phyloP scores from a whole-genome alignment of 1,140 invertebrate genomes.

The Neelides sp. region DNA sequence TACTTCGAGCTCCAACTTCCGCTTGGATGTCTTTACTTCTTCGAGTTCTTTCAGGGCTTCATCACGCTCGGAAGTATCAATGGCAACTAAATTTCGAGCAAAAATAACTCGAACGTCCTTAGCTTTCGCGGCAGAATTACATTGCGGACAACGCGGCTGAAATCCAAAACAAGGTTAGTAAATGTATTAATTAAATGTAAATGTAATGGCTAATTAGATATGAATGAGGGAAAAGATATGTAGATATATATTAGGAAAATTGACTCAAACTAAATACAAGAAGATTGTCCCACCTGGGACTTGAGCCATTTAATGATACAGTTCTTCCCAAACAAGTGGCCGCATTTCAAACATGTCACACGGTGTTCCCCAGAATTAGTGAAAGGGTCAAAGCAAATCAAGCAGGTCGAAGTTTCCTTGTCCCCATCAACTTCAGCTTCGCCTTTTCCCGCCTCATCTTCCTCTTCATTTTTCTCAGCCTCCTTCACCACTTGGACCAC shows the following conservation, averaged over 20 bases:
- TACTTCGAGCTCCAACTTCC: constrained; percentile 41
- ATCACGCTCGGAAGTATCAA: constrained; percentile 54
- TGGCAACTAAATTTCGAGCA: constrained; percentile 45
- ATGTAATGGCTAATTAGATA: too few relatives aligned
- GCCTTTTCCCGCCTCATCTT: too few relatives aligned
- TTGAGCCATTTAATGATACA: constrained; percentile 72
- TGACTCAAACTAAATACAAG: background rate
- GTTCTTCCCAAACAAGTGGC: constrained; percentile 73
- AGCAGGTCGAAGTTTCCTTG: constrained; percentile 58
- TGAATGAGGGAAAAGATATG: too few relatives aligned
- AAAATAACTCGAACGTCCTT: constrained; percentile 65
- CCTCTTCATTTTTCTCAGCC: too few relatives aligned
- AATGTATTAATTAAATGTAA: background rate
- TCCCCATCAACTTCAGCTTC: too few relatives aligned
- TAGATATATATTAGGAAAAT: too few relatives aligned
- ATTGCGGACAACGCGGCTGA: constrained; percentile 71
- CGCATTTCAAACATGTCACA: constrained; percentile 68
- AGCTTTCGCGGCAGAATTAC: constrained; percentile 59
- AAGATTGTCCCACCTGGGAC: constrained; percentile 16
- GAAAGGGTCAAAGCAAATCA: constrained; percentile 78
- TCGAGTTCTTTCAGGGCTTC: constrained; percentile 42
- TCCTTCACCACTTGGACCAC: too few relatives aligned
- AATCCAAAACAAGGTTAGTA: too few relatives aligned
- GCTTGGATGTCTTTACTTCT: constrained; percentile 36
- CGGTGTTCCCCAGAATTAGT: constrained; percentile 72